Percentiles rank a stretch among this genome's conserved stretches.
Evolutionary conservation across 2,113 vertebrate genomes (phyloP).

Genomic region (Rhagologus leucostigma): DNA sequence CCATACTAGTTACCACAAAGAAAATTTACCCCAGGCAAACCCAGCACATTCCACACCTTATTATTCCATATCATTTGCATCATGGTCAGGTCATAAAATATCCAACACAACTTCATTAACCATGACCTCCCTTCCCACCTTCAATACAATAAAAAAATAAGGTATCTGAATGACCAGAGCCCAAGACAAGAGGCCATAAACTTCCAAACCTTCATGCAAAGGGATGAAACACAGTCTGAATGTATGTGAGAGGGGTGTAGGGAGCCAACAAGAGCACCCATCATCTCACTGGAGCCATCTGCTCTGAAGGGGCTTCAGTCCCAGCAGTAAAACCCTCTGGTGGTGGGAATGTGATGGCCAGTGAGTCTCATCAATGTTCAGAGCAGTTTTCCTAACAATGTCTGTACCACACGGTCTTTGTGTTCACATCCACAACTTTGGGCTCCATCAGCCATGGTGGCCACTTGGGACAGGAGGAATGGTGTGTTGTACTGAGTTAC

Average conservation of each 20-base stretch:
- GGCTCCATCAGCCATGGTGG: no score
- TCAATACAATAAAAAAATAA: background rate
- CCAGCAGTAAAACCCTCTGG: background rate
- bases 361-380: background rate
- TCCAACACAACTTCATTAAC: background rate
- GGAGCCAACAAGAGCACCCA: background rate
- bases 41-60: background rate
- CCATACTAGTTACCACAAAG: no score
- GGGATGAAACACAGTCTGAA: background rate
- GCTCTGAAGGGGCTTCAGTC: background rate
- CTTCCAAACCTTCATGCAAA: background rate
- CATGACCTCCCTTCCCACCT: background rate
- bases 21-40: background rate
- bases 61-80: background rate
- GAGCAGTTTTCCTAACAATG: background rate
- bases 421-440: fast-evolving
- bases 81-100: background rate
- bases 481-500: background rate
- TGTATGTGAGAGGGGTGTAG: no score
- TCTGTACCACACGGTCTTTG: background rate
- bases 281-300: background rate
- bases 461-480: background rate
- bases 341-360: background rate
- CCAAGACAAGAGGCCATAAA: no score
- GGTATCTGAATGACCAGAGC: background rate